These are phyloP conservation scores for Lepidocyrtoides sp. DNA, from an alignment of 2,888 invertebrate genomes.

Conservation along the genomic window DNA sequence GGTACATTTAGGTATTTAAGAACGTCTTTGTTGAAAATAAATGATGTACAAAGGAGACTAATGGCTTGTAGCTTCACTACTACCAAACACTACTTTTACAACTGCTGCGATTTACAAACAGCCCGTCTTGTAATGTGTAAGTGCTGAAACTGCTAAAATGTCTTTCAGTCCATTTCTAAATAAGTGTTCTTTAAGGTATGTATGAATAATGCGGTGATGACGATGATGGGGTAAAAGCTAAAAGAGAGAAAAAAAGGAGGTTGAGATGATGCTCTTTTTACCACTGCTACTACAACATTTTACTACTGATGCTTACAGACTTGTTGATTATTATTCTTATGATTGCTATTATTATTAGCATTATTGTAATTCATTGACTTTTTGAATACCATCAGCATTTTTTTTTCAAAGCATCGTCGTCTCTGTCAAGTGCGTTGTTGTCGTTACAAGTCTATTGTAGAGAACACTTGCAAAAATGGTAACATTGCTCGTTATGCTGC, in stretches of 20 bases:
- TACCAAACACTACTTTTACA: neutral
- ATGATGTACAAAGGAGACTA: slow-evolving; percentile 40
- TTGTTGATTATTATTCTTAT: slow-evolving; percentile 40
- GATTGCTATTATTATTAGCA: slow-evolving; percentile 49
- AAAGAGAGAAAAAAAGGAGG: slow-evolving; percentile 62
- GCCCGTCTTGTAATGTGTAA: neutral
- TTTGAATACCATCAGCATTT: slow-evolving; percentile 18
- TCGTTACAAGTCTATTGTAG: neutral
- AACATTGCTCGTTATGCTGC: neutral
- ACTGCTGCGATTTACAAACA: neutral
- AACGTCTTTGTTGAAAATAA: slow-evolving; percentile 62
- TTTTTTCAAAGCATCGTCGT: neutral
- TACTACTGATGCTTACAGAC: neutral
- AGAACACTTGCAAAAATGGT: slow-evolving; percentile 19
- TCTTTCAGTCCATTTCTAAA: neutral
- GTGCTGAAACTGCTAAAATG: slow-evolving; percentile 5
- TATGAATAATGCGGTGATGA: neutral
- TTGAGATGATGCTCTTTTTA: slow-evolving; percentile 68
- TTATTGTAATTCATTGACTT: slow-evolving; percentile 17
- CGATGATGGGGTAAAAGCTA: slow-evolving; percentile 14
- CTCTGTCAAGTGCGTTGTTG: slow-evolving; percentile 30
- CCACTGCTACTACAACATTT: neutral
- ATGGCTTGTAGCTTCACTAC: slow-evolving; percentile 8
- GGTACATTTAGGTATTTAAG: slow-evolving; percentile 17
- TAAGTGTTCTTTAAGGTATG: neutral